Percentiles rank a stretch among this genome's conserved stretches.
phyloP scores from a whole-genome alignment of 2,888 invertebrate species.

The Hydriomena furcata region DNA sequence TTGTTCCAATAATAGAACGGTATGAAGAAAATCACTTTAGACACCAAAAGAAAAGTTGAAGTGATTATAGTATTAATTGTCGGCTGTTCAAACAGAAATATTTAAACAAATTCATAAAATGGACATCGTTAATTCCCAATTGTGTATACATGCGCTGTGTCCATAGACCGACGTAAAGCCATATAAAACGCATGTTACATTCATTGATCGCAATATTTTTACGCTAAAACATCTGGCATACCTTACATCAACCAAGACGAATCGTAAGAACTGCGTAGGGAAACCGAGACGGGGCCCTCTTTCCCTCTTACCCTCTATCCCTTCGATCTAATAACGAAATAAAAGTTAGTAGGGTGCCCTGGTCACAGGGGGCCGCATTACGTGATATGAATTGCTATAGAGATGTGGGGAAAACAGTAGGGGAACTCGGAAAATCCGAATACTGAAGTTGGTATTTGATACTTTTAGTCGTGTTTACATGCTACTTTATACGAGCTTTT shows the following conservation, averaged over 20 bases:
- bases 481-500: too few relatives aligned
- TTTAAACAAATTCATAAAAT: too few relatives aligned
- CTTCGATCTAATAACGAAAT: conserved; percentile 71
- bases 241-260: conserved; percentile 27
- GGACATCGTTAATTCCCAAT: too few relatives aligned
- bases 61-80: too few relatives aligned
- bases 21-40: too few relatives aligned
- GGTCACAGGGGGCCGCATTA: conserved; percentile 59
- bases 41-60: too few relatives aligned
- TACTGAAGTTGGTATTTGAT: conserved; percentile 10
- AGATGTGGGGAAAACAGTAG: conserved; percentile 25
- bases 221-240: conserved; percentile 21
- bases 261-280: conserved; percentile 33
- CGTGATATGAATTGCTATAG: conserved; percentile 42
- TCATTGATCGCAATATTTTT: not conserved
- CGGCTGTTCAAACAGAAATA: too few relatives aligned
- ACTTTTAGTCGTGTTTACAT: too few relatives aligned
- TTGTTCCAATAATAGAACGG: too few relatives aligned
- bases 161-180: too few relatives aligned
- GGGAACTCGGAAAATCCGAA: conserved; percentile 24
- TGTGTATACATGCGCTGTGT: too few relatives aligned
- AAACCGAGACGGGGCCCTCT: conserved; percentile 42
- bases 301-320: conserved; percentile 46
- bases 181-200: not conserved
- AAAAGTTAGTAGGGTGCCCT: conserved; percentile 75